Evolutionary conservation across 2,797 vertebrate genomes (phyloP).

Genomic region (Cuniculus paca): DNA sequence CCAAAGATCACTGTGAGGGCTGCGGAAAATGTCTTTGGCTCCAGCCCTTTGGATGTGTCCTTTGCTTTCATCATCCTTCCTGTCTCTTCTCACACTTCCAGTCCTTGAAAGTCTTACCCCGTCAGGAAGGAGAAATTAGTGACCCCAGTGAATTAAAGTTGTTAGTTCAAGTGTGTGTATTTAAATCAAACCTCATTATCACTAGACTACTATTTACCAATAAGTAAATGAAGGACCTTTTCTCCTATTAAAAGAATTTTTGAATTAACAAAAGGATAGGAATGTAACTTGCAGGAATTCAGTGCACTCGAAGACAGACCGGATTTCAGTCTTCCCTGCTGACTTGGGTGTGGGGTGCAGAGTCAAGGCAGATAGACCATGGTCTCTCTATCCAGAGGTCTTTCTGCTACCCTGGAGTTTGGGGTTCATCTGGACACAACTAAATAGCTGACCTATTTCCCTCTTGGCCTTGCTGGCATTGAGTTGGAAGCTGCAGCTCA

Average conservation of each 20-base stretch:
- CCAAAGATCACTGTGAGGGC: accelerated
- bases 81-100: background rate
- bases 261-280: background rate
- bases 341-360: too few species aligned
- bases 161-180: background rate
- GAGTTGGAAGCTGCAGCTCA: background rate
- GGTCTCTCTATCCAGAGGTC: background rate
- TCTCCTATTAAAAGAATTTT: background rate
- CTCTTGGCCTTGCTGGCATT: background rate
- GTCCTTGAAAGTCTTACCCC: background rate
- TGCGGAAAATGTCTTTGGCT: background rate
- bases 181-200: background rate
- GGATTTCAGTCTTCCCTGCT: background rate
- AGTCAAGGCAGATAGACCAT: background rate
- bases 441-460: background rate
- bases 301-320: background rate
- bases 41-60: accelerated
- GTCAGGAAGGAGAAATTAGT: background rate
- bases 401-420: background rate
- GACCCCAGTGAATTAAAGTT: background rate
- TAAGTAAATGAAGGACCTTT: background rate
- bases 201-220: background rate
- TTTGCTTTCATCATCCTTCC: background rate
- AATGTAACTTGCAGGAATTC: background rate
- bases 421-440: background rate